Base-by-base conservation (phyloP, 2,113 vertebrate genomes). In the Sturnus vulgaris region DNA sequence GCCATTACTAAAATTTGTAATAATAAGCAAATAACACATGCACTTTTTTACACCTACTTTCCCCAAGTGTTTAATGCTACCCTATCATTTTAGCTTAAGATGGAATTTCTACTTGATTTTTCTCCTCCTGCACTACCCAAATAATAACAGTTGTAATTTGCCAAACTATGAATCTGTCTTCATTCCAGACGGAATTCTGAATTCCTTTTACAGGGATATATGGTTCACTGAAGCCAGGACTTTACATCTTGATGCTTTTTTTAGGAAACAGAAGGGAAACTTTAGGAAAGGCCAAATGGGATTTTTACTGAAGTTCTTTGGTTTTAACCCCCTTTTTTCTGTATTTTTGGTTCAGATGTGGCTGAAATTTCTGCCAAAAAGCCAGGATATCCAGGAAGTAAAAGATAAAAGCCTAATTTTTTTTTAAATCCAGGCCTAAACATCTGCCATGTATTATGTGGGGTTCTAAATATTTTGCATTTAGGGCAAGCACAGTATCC, bases 281-380 rank as follows among this genome's bases (percentile, higher is more conserved):
- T 61, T 56, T 53, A 78, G 15, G 42, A 64, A 24, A 60, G 24
- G 30, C 17, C 85, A 59, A 90, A 71, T 53, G 5, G 25, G 37
- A 27, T 82, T 86, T 69, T 6, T 55, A 30, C 8, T 44, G 44
- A 44, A 84, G 5, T 75, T 76, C 28, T 88, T 71, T 44, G 31
- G 16, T 2, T 73, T 90, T 82, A 65, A 47, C 12, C 15, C 21
- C 15, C 2, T 8, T 60, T 66, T 60, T 40, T 30, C 13, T 61
- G 20, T 69, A 64, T 46, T 73, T 81, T 78, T 86, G 55, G 42
- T 86, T 94, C 71, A 78, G 39, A 83, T 47, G 18, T 92, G 82
- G 23, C 68, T 94, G 72, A 86, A 86, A 92, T 81, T 52, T 86
- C 12, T 93, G 46, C 24, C 47, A 83, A 92, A 95, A 73, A 61